phyloP scores from a whole-genome alignment of 2,888 invertebrate genomes.

The Neria commutata region DNA sequence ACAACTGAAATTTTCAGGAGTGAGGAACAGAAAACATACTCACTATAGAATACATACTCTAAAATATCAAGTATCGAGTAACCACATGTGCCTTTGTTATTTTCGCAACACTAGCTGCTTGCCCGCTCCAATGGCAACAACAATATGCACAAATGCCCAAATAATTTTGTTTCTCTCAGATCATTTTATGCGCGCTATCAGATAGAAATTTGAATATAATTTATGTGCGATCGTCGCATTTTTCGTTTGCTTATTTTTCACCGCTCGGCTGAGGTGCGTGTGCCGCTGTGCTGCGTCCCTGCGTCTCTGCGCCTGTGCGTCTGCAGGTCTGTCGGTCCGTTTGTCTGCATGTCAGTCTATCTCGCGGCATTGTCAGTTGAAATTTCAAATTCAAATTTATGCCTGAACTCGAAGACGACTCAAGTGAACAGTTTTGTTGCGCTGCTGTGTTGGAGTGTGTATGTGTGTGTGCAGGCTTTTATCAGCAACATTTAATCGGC shows the following conservation, averaged over 20 bases:
- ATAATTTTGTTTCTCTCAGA: slow-evolving; percentile 49
- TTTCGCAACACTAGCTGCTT: slow-evolving; percentile 25
- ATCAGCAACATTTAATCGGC: slow-evolving; percentile 28
- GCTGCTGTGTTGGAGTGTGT: background rate
- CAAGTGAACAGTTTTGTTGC: background rate
- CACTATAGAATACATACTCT: too few species aligned
- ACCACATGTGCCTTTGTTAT: slow-evolving; percentile 35
- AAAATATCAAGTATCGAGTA: too few species aligned
- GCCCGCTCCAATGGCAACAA: background rate
- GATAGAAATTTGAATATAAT: slow-evolving; percentile 51
- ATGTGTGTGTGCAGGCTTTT: slow-evolving; percentile 3
- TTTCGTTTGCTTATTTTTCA: slow-evolving; percentile 41
- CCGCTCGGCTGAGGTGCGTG: background rate
- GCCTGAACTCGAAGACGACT: background rate
- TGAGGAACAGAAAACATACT: too few species aligned
- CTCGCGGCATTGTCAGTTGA: background rate
- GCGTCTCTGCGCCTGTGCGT: background rate
- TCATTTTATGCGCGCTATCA: slow-evolving; percentile 38
- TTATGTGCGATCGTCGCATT: slow-evolving; percentile 53
- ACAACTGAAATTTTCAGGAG: too few species aligned
- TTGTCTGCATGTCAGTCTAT: background rate
- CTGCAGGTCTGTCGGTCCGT: background rate
- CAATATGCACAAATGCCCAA: background rate
- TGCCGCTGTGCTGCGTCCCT: slow-evolving; percentile 1
- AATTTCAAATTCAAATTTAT: slow-evolving; percentile 13